Base-by-base conservation (phyloP, 2,888 invertebrate species). In the Bembecia ichneumoniformis region DNA sequence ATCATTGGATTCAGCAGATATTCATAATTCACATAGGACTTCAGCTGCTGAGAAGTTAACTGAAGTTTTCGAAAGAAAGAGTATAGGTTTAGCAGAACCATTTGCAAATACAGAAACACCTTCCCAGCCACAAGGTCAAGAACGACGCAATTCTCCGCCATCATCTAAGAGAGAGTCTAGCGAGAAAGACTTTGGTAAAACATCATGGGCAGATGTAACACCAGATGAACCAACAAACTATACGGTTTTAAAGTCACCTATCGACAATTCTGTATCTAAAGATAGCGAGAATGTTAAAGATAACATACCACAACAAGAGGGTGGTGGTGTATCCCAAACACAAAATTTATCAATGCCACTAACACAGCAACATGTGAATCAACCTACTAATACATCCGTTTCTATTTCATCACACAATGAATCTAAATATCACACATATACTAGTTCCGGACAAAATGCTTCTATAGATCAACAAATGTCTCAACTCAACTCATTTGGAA, bases 41-140 rank as follows among this genome's bases (percentile, higher is more conserved):
- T 82, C 83, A 51, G 84, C 83, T 52, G 86, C 84, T 52, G 88
- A 87, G 55, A 87, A 87, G 63, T 64, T 86, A 47, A 77, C 80
- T 46, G 88, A 87, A 68, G 86, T 84, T 50, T 87, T 87, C 66
- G 87, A 88, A 65, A 74, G 87, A 51, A 88, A 79, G 65, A 84
- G 82, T 61, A 78, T 80, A 64, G 82, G 79, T 15, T 53, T 83
- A 46, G 62, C 69, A 51, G 83, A 82, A 58, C 74, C 81, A 48
- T 77, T 82, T 55, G 67, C 66, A 40, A 55, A 71, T 9, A 56
- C 70, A 9, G 82, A 82, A 49, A 59, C 66, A n/a, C 61, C 80
- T 64, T 68, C 74, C 65, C 68, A 71, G 64, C 57, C 63, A 48
- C 70, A 60, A 74, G 88, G 20, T 80, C 88, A 54, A 63, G 91